phyloP scores from a whole-genome alignment of 2,113 vertebrate genomes.

The Odocoileus virginianus region DNA sequence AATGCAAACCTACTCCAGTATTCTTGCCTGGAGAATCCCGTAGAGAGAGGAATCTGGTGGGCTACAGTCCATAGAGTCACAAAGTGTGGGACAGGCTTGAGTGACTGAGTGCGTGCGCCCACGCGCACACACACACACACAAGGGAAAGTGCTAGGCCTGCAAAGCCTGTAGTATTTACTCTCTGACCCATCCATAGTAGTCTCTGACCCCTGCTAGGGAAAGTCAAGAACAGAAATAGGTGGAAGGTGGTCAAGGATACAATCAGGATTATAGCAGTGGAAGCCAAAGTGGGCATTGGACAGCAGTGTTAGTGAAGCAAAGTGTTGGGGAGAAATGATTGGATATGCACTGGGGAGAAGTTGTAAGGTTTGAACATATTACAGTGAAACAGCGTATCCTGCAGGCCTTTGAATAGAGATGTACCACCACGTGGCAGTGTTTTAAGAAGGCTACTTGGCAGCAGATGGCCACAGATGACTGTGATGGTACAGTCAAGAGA shows the following conservation, averaged over 20 bases:
- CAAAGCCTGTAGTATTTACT: not conserved
- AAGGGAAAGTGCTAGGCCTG: too few species aligned
- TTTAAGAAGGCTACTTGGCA: not conserved
- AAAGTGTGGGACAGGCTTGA: not conserved
- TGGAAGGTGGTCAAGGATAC: not conserved
- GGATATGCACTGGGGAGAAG: accelerated
- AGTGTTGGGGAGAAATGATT: too few species aligned
- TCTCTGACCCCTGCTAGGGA: not conserved
- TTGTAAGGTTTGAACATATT: not conserved
- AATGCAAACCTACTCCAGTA: not conserved
- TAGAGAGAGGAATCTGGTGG: not conserved
- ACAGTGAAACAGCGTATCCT: not conserved
- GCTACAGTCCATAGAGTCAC: not conserved
- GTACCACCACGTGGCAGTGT: accelerated
- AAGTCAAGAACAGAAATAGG: not conserved
- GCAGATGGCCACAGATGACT: not conserved
- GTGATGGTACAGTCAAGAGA: not conserved
- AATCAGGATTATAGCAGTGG: accelerated
- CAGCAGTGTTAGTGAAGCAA: not conserved
- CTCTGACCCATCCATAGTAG: not conserved
- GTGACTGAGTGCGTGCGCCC: not conserved
- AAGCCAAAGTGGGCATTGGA: accelerated
- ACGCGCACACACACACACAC: not conserved
- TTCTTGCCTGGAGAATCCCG: not conserved
- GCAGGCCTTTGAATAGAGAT: not conserved